These are phyloP conservation scores for Ectemnius lituratus DNA, from an alignment of 2,888 invertebrate species.

Conservation along the genomic window DNA sequence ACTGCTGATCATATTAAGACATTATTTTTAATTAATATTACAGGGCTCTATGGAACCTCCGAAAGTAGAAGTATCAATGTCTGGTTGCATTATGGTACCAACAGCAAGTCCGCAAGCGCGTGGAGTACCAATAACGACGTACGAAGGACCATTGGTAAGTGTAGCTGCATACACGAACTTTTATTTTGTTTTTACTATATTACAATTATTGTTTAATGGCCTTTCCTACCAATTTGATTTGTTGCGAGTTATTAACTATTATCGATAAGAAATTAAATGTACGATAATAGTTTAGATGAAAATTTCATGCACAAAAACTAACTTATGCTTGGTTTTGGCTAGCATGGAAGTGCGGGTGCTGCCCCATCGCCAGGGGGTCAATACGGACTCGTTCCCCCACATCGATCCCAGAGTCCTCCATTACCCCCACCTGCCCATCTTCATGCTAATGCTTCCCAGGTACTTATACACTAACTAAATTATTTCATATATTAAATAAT, in stretches of 20 bases:
- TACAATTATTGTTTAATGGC: background rate
- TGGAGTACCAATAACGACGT: conserved; percentile 81
- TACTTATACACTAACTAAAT: conserved; percentile 63
- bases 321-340: conserved; percentile 72
- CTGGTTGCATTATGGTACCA: conserved; percentile 80
- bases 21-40: conserved; percentile 25
- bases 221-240: no score
- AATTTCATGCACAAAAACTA: conserved; percentile 42
- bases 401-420: conserved; percentile 81
- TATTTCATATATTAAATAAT: conserved; percentile 7
- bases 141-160: conserved; percentile 87
- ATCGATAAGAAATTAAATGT: no score
- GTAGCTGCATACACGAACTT: background rate
- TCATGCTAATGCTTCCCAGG: conserved; percentile 79
- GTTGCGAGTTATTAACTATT: no score
- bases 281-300: no score
- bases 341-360: conserved; percentile 75
- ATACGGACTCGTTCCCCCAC: conserved; percentile 75
- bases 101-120: conserved; percentile 80
- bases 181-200: background rate
- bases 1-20: no score
- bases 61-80: conserved; percentile 80
- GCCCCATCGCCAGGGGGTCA: conserved; percentile 74
- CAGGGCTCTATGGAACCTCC: conserved; percentile 79
- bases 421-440: conserved; percentile 91